Evolutionary conservation across 2,113 vertebrate genomes (phyloP), one percentile per base, ranked within the genome.

Genomic region (Syngnathus floridae): DNA sequence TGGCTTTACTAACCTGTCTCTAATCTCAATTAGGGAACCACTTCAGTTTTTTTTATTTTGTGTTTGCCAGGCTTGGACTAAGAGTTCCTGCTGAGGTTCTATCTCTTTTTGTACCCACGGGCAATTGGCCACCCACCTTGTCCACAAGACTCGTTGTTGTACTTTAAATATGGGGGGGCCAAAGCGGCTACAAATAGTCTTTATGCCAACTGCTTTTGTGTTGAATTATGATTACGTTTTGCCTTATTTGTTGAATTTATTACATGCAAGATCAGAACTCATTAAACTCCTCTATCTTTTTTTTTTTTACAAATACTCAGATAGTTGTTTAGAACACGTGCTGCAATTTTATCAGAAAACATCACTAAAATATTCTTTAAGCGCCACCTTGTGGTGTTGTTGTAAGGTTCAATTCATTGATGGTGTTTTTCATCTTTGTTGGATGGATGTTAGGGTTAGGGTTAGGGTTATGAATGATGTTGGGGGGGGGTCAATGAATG

Each of bases 151-250:
- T 67, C 36, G 40, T 54, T 54, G 4, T 36, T 71, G 63, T 59
- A 64, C 62, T 71, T 35, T n/a, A 66, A 72, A 73, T 26, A 43
- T 38, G 59, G 14, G 0, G 13, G 48, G 19, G 8, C 48, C 19
- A 10, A 41, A 6, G 22, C 52, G 10, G 3, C 11, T 55, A 12
- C 22, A 55, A 13, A 31, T 11, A 31, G 26, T 1, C 14, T 55
- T 13, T 14, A 55, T 22, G 22, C 21, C 51, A 31, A 55, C 52
- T 55, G 10, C 21, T 4, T 26, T 26, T 26, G 26, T 55, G 22
- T 55, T 35, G 5, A 14, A 12, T 14, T 55, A 1, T 31, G 2
- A 31, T 55, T 10, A 9, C 11, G 7, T 2, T 12, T 31, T 55
- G 26, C 13, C 22, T 21, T 55, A 31, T 1, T 1, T 6, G 52